Percentiles rank a stretch among this genome's conserved stretches.
These are phyloP conservation scores for Pseudococcus longispinus DNA, from an alignment of 2,888 invertebrate genomes.

Conservation along the genomic window DNA sequence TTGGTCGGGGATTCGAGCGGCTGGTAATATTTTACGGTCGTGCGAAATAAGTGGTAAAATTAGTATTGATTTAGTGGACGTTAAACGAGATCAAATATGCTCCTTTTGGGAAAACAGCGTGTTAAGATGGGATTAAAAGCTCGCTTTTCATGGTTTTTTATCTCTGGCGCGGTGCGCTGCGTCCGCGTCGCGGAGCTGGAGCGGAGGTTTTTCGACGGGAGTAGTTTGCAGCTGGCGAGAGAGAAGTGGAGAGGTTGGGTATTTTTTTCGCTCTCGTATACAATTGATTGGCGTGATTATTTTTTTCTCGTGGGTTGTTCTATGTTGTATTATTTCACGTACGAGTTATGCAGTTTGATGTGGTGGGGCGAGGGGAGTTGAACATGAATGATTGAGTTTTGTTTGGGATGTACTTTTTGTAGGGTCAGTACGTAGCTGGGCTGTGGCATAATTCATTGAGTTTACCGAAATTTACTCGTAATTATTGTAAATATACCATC, in stretches of 20 bases:
- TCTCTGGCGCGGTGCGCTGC: not conserved
- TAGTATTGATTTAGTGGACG: slow-evolving; percentile 40
- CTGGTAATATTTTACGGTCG: slow-evolving; percentile 36
- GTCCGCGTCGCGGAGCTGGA: not conserved
- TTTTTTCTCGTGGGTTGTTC: not conserved
- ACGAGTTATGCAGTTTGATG: not conserved
- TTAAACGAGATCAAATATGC: slow-evolving; percentile 28
- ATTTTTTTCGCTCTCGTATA: not conserved
- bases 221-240: not conserved
- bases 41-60: slow-evolving; percentile 38
- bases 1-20: slow-evolving; percentile 32
- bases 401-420: too few species aligned
- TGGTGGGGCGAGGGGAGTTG: not conserved
- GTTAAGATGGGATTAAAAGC: slow-evolving; percentile 31
- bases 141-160: slow-evolving; percentile 15
- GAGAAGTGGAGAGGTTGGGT: not conserved
- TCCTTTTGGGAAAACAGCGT: slow-evolving; percentile 42
- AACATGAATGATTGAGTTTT: not conserved
- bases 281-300: not conserved
- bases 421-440: too few species aligned
- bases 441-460: too few species aligned
- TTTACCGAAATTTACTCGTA: too few species aligned
- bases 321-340: not conserved
- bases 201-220: not conserved
- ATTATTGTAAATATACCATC: too few species aligned